Evolutionary conservation across 2,888 invertebrate genomes (phyloP).

Genomic region (Drosophila incognita): DNA sequence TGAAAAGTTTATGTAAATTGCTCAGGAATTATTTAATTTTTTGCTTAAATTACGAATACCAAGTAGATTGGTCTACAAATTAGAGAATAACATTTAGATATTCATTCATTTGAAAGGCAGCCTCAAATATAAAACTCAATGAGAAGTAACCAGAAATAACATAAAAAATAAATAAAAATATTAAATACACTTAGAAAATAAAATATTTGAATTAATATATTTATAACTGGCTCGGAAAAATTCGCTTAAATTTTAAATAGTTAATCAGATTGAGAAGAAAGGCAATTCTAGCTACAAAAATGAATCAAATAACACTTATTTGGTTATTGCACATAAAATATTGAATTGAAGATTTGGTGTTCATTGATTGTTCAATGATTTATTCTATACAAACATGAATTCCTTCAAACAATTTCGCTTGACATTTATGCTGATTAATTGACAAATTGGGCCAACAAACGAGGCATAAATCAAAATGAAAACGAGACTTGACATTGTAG

Average conservation of each 20-base stretch:
- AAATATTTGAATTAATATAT: background rate
- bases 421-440: conserved; percentile 59
- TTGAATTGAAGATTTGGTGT: background rate
- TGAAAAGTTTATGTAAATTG: conserved; percentile 16
- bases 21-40: background rate
- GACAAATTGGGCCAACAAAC: conserved; percentile 43
- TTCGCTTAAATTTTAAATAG: background rate
- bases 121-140: background rate
- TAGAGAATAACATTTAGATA: background rate
- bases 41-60: background rate
- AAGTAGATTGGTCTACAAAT: background rate
- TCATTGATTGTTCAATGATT: conserved; percentile 17
- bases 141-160: background rate
- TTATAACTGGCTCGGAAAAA: background rate
- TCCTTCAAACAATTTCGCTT: conserved; percentile 25
- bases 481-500: conserved; percentile 28
- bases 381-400: conserved; percentile 18
- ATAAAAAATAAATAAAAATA: background rate
- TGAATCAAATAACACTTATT: background rate
- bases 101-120: background rate
- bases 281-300: background rate
- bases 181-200: background rate
- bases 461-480: conserved; percentile 48
- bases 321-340: background rate
- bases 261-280: background rate